Evolutionary conservation across 2,888 invertebrate species (phyloP), one percentile per base, ranked within the genome.

Genomic region (Helicoverpa assulta): DNA sequence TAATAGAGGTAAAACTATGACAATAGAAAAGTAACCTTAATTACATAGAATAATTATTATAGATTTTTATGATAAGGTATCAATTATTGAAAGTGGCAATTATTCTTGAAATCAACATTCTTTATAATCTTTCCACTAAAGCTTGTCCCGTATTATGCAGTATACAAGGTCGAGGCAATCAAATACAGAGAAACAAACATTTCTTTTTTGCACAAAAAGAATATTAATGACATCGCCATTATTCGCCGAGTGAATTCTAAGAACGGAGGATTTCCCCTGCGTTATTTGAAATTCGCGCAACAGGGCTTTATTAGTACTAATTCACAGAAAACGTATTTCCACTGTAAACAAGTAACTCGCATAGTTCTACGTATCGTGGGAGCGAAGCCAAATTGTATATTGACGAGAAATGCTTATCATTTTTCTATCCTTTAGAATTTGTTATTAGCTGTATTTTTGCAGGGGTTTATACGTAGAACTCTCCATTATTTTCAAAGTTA

Each of bases 311-410:
- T 76, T 72, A 77, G 74, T 70, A 73, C 73, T 60, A 71, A 76
- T 84, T 85, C 84, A 63, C 61, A 55, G 81, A 80, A 84, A 58
- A 58, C 71, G 71, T 73, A 75, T 78, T 84, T 80, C 66, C 80
- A 80, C 73, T 71, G 78, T 78, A 76, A 75, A 67, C 62, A 63
- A 73, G 64, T 71, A 70, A 73, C 54, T 62, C 66, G 55, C 70
- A 68, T 67, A 76, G n/a, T 85, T 80, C 83, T 73, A 75, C 71
- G 81, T 83, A 84, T 21, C 19, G 53, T 60, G 77, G 77, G 78
- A 80, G 56, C 67, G 61, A 53, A 63, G 83, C 85, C 81, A 84
- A 84, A 77, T 73, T 76, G 63, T 57, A 50, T 21, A 58, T 7
- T 40, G 26, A 40, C 21, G 29, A 66, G 53, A 40, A 58, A 54